Percentiles rank a stretch among this genome's conserved stretches.
phyloP scores from a whole-genome alignment of 2,797 vertebrate species.

The Myotis pilosus region DNA sequence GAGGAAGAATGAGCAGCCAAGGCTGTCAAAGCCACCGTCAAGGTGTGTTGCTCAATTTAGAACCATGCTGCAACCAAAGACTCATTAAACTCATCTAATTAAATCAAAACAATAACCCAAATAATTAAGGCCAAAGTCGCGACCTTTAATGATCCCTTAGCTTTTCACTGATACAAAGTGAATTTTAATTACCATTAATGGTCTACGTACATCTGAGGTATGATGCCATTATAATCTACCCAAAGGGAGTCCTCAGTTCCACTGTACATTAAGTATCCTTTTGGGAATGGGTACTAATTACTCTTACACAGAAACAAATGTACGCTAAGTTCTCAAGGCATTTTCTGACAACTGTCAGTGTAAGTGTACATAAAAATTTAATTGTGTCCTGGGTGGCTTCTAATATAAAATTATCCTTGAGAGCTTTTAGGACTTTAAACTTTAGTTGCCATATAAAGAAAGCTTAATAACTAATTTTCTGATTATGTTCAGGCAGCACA shows the following conservation, averaged over 20 bases:
- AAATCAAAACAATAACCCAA: conserved; percentile 85
- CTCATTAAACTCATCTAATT: conserved; percentile 82
- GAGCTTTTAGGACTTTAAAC: conserved; percentile 68
- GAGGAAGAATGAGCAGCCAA: conserved; percentile 8
- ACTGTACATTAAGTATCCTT: conserved; percentile 57
- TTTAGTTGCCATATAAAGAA: conserved; percentile 74
- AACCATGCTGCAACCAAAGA: conserved; percentile 76
- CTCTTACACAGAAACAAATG: conserved; percentile 71
- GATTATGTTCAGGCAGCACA: conserved; percentile 67
- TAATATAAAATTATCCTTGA: conserved; percentile 73
- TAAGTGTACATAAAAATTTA: conserved; percentile 71
- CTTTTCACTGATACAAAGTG: conserved; percentile 80
- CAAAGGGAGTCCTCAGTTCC: conserved; percentile 78
- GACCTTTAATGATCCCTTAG: conserved; percentile 80
- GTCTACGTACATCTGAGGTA: conserved; percentile 82
- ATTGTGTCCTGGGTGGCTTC: conserved; percentile 75
- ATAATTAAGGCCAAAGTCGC: conserved; percentile 81
- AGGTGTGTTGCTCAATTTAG: conserved; percentile 24
- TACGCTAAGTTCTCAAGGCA: conserved; percentile 71
- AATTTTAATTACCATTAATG: conserved; percentile 86
- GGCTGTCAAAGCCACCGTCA: conserved; percentile 8
- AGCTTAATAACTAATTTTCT: conserved; percentile 76
- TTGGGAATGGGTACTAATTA: conserved; percentile 78
- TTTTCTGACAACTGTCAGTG: conserved; percentile 58
- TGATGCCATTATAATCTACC: conserved; percentile 75